phyloP scores from a whole-genome alignment of 2,888 invertebrate species.

The Trissoscelio sp. region DNA sequence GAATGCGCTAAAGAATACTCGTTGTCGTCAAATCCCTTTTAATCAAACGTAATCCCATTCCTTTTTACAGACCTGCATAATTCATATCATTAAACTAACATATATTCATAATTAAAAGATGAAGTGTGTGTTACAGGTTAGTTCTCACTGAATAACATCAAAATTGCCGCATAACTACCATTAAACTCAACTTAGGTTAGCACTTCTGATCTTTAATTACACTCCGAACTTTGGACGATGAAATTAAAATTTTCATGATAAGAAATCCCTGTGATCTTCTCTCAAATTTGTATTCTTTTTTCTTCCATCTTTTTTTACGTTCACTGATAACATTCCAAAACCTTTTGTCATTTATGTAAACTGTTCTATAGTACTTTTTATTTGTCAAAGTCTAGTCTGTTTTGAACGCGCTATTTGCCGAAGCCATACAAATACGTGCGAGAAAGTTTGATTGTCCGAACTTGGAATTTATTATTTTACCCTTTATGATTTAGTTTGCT shows the following conservation, averaged over 20 bases:
- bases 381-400: background rate
- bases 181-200: slow-evolving; percentile 41
- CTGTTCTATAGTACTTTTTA: background rate
- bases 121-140: slow-evolving; percentile 20
- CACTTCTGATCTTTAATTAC: slow-evolving; percentile 53
- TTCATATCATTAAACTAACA: slow-evolving; percentile 25
- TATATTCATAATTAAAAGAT: slow-evolving; percentile 33
- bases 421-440: slow-evolving; percentile 10
- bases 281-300: too few species aligned
- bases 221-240: slow-evolving; percentile 33
- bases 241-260: slow-evolving; percentile 47
- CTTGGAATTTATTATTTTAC: slow-evolving; percentile 31
- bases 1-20: background rate
- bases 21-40: background rate
- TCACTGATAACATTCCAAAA: background rate
- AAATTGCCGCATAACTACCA: slow-evolving; percentile 44
- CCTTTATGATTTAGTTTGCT: slow-evolving; percentile 39
- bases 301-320: background rate
- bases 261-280: background rate
- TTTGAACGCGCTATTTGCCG: background rate
- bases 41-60: slow-evolving; percentile 5
- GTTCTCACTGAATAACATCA: slow-evolving; percentile 32
- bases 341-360: slow-evolving; percentile 1
- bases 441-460: slow-evolving; percentile 23
- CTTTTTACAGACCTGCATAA: slow-evolving; percentile 9